Evolutionary conservation across 2,797 vertebrate genomes (phyloP), one percentile per base, ranked within the genome.

Genomic region (Chrosomus eos): DNA sequence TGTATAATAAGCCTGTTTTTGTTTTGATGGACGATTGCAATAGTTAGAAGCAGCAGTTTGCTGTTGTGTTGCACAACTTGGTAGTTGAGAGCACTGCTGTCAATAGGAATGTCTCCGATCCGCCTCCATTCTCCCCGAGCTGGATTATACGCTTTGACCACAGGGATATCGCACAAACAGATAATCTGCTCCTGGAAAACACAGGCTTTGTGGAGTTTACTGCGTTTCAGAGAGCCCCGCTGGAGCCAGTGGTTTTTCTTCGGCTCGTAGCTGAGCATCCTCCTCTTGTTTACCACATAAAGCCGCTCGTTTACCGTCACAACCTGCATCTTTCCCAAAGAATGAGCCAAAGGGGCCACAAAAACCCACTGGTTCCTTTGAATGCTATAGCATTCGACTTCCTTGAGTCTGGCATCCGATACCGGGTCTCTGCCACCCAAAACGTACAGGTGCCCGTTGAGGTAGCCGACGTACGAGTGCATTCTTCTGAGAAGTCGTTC

Each of bases 331-430:
- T 96, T 97, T 58, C 96, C 96, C 80, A 97, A 91, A 4, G 96
- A 97, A 84, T 97, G 96, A 36, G 97, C 96, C 82, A 97, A 92
- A 3, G 96, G 95, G 2, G 96, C 95, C 88, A 97, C 96, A 21
- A 97, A 90, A 0, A 92, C 94, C 97, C 96, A 97, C 93, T 97
- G 96, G 86, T 97, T 95, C 88, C 96, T 95, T 90, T 97, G 96
- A 86, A 97, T 91, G 64, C 95, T 97, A 89, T 97, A 97, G 73
- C 97, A 97, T 88, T 97, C 96, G 0, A 97, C 96, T 72, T 97
- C 96, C 87, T 97, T 97, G 43, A 97, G 81, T 45, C 96, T 94
- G 83, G 93, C 88, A 6, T 96, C 95, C 0, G 96, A 97, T 33
- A 95, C 88, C 0, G 96, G 95, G 81, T 97, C 96, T 28, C 96